A percentile compares a stretch with the other conserved stretches of the same genome.
phyloP scores from a whole-genome alignment of 2,113 vertebrate species.

The Lophius piscatorius region DNA sequence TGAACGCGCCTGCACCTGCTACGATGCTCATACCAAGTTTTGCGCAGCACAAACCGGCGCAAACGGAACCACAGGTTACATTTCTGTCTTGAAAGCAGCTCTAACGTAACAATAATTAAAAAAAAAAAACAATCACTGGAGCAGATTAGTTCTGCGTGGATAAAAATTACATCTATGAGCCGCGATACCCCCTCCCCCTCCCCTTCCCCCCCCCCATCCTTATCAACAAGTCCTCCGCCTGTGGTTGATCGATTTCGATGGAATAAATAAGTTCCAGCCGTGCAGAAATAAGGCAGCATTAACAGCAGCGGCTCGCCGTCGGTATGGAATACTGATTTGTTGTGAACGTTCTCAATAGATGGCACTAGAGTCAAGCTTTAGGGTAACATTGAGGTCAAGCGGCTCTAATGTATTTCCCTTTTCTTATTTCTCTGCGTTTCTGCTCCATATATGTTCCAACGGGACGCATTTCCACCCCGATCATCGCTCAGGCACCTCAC shows the following conservation, averaged over 20 bases:
- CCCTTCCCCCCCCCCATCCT: neutral
- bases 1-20: neutral
- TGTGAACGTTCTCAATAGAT: constrained; percentile 90
- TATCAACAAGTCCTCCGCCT: constrained; percentile 51
- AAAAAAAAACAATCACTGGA: neutral
- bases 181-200: too few species aligned
- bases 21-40: constrained; percentile 39
- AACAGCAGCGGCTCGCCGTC: neutral
- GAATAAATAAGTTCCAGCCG: neutral
- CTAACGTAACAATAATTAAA: too few species aligned
- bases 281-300: neutral
- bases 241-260: too few species aligned
- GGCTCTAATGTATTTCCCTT: constrained; percentile 54
- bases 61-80: neutral
- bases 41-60: neutral
- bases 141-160: too few species aligned
- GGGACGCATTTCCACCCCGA: constrained; percentile 19
- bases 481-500: constrained; percentile 5
- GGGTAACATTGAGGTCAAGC: constrained; percentile 81
- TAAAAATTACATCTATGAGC: too few species aligned
- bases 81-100: too few species aligned
- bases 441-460: constrained; percentile 16
- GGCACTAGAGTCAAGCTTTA: constrained; percentile 94
- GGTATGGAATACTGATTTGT: constrained; percentile 64
- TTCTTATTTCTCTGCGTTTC: constrained; percentile 40